phyloP scores from a whole-genome alignment of 2,888 invertebrate species.

The Rambutsinella grinnellia region DNA sequence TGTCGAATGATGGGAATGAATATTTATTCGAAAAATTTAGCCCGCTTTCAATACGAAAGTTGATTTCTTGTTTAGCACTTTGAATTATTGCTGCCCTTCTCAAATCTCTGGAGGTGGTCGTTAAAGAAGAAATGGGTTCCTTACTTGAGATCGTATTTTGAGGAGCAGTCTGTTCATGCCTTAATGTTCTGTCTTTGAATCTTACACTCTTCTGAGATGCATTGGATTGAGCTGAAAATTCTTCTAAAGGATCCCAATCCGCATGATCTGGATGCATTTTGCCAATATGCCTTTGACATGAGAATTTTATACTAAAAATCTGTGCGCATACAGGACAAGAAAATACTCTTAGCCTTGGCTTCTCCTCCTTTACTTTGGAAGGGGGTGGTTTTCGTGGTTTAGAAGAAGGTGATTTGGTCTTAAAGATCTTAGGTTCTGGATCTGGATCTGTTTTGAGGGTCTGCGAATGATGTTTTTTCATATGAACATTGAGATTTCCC shows the following conservation, averaged over 20 bases:
- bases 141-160: too few relatives aligned
- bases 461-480: conserved; percentile 38
- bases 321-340: conserved; percentile 45
- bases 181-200: too few relatives aligned
- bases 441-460: conserved; percentile 5
- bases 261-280: conserved; percentile 35
- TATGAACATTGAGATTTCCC: conserved; percentile 39
- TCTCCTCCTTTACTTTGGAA: too few relatives aligned
- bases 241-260: conserved; percentile 29
- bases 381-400: too few relatives aligned
- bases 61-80: not conserved
- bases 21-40: not conserved
- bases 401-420: too few relatives aligned
- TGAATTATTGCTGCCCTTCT: not conserved
- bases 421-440: too few relatives aligned
- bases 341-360: too few relatives aligned
- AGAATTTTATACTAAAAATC: conserved; percentile 37
- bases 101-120: not conserved
- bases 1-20: not conserved
- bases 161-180: too few relatives aligned
- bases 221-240: too few relatives aligned
- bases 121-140: not conserved
- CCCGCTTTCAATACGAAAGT: conserved; percentile 9
- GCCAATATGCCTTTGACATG: conserved; percentile 46
- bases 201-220: not conserved